These are phyloP conservation scores for Drosophila grimshawi DNA, from an alignment of 1,140 invertebrate genomes.

Conservation along the genomic window DNA sequence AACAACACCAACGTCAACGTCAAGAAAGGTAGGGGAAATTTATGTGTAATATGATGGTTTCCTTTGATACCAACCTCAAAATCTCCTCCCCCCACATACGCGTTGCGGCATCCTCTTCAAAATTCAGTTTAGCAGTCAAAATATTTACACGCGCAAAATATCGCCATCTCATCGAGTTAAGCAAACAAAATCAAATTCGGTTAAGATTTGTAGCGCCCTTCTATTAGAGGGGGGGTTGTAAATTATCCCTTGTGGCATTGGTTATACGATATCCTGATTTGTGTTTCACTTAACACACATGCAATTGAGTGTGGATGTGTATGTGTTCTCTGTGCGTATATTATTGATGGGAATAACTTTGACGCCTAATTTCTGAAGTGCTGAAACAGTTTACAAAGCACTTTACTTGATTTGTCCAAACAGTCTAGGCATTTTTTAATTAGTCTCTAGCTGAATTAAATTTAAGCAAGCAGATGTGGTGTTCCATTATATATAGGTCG, in stretches of 20 bases:
- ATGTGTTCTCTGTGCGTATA: background rate
- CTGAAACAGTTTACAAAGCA: conserved; percentile 16
- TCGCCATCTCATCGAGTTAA: conserved; percentile 52
- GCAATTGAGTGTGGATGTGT: conserved; percentile 32
- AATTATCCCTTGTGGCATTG: conserved; percentile 24
- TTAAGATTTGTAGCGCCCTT: conserved; percentile 30
- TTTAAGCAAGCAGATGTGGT: background rate
- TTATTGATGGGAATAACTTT: conserved; percentile 15
- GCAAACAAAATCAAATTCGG: conserved; percentile 54
- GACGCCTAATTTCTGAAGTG: conserved; percentile 25
- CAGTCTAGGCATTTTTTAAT: background rate
- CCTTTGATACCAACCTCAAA: conserved; percentile 12
- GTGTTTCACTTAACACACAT: conserved; percentile 44
- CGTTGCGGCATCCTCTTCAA: background rate
- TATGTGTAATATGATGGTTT: conserved; percentile 46
- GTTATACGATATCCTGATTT: conserved; percentile 36
- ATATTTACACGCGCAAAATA: conserved; percentile 48
- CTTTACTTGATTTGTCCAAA: conserved; percentile 9
- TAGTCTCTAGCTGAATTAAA: no score
- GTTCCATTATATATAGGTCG: no score
- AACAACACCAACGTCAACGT: conserved; percentile 15
- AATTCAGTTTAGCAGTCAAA: conserved; percentile 35
- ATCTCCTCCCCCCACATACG: background rate
- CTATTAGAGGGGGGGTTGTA: background rate
- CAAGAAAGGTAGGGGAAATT: conserved; percentile 15